phyloP scores from a whole-genome alignment of 2,797 vertebrate genomes.

The Anolis apletophallus region DNA sequence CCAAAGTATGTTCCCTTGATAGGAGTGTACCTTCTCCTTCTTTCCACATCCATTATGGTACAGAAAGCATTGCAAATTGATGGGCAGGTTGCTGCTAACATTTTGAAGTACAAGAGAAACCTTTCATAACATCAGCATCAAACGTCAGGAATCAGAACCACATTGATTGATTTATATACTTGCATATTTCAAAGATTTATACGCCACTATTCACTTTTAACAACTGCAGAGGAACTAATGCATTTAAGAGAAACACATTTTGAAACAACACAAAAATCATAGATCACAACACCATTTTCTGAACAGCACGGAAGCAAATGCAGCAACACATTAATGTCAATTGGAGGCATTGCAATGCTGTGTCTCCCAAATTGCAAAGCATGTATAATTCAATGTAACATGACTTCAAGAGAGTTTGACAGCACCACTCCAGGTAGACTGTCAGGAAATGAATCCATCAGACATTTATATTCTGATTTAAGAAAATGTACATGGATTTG shows the following conservation, averaged over 20 bases:
- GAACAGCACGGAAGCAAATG: background rate
- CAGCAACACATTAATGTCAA: background rate
- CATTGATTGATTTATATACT: background rate
- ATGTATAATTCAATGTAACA: background rate
- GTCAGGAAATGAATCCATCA: background rate
- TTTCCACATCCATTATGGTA: background rate
- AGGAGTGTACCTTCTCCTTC: background rate
- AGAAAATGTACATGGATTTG: background rate
- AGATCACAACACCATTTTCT: too few species aligned
- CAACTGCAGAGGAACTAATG: background rate
- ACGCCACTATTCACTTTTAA: background rate
- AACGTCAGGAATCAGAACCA: background rate
- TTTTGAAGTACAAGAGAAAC: conserved; percentile 6
- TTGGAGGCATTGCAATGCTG: background rate
- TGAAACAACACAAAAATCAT: background rate
- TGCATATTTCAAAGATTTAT: background rate
- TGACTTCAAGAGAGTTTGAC: background rate
- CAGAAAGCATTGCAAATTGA: background rate
- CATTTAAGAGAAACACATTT: background rate
- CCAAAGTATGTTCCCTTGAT: background rate
- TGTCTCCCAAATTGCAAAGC: background rate
- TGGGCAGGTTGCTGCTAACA: background rate
- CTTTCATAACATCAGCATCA: background rate
- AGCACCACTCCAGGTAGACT: background rate
- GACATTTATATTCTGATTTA: background rate